phyloP scores from a whole-genome alignment of 2,113 vertebrate genomes.

The Nothoprocta pentlandii region DNA sequence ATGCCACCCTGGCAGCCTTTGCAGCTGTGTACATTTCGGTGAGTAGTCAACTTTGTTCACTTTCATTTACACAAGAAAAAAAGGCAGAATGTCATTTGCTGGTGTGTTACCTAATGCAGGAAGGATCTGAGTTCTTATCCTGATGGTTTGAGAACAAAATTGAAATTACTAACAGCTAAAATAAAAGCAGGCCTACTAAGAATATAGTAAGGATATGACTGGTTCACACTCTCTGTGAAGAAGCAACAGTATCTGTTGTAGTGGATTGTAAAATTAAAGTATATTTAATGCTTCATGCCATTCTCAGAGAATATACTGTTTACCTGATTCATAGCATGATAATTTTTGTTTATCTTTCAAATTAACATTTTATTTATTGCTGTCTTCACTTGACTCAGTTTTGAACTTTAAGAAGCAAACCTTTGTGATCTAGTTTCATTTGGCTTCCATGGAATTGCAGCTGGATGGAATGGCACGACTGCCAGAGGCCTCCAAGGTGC shows the following conservation, averaged over 20 bases:
- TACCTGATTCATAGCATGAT: background rate
- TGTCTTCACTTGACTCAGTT: background rate
- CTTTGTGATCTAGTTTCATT: conserved; percentile 12
- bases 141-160: background rate
- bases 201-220: background rate
- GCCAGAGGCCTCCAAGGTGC: background rate
- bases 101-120: background rate
- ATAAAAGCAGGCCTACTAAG: background rate
- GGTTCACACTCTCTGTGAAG: background rate
- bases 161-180: background rate
- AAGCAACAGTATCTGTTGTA: background rate
- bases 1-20: conserved; percentile 96
- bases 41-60: conserved; percentile 78
- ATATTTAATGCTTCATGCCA: background rate
- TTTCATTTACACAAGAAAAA: background rate
- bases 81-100: conserved; percentile 1
- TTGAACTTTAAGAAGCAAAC: background rate
- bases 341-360: conserved; percentile 15
- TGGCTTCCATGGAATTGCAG: background rate
- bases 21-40: conserved; percentile 97
- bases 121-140: background rate
- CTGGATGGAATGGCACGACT: background rate
- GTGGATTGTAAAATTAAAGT: background rate
- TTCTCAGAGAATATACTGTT: background rate
- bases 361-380: background rate